Evolutionary conservation across 2,113 vertebrate species (phyloP).

Genomic region (Synchiropus splendidus): DNA sequence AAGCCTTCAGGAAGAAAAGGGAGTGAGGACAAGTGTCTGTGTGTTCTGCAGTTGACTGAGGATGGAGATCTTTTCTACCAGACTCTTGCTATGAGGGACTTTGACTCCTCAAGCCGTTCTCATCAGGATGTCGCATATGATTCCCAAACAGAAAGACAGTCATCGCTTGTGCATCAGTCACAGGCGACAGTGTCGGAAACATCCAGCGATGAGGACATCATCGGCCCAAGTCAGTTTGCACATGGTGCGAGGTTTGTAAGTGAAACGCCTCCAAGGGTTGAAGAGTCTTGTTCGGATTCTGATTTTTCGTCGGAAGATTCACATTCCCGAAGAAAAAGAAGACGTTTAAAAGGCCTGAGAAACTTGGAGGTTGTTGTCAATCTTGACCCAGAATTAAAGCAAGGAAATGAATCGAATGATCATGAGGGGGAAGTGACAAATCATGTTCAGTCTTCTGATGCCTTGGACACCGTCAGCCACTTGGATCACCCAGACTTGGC

Average conservation of each 20-base stretch:
- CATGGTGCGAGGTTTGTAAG: conserved; percentile 12
- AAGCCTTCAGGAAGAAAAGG: not conserved
- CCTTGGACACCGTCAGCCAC: not conserved
- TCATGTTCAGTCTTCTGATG: too few relatives aligned
- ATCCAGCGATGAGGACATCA: conserved; percentile 3
- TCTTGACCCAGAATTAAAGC: not conserved
- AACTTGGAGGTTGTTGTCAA: too few relatives aligned
- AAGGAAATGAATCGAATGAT: accelerated
- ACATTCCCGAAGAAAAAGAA: not conserved
- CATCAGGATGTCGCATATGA: not conserved
- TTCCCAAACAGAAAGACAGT: not conserved
- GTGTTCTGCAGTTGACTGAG: conserved; percentile 74
- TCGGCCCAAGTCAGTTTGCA: conserved; percentile 11
- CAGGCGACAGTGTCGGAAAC: not conserved
- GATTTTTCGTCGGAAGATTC: conserved; percentile 2
- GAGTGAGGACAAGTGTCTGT: conserved; percentile 28
- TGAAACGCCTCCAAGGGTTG: accelerated
- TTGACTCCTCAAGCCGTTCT: not conserved
- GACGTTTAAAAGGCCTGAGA: not conserved
- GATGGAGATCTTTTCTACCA: conserved; percentile 83
- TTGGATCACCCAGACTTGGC: accelerated
- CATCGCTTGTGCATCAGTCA: not conserved
- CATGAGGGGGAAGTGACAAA: too few relatives aligned
- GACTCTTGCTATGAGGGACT: conserved; percentile 34
- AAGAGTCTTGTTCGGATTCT: not conserved